A percentile compares a stretch with the other conserved stretches of the same genome.
Conservation (phyloP, 2,797 vertebrate species). For the Vespertilio murinus region DNA sequence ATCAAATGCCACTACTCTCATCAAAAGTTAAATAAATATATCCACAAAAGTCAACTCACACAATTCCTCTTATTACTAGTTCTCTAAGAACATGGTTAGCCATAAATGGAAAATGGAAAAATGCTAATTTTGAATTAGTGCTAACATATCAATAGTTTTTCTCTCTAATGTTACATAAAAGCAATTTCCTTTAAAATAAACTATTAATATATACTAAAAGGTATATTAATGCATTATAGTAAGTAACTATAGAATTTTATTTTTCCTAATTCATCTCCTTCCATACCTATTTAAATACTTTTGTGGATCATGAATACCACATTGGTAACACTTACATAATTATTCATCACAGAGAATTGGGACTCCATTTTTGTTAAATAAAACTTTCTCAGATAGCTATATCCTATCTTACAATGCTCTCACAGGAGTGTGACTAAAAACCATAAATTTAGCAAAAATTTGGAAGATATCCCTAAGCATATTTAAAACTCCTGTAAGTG, state of each 20-base stretch:
- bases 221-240: neutral
- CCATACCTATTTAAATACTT: neutral
- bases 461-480: neutral
- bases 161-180: neutral
- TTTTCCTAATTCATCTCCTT: slow-evolving; percentile 2
- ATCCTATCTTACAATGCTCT: neutral
- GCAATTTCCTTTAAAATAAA: slow-evolving; percentile 8
- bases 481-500: neutral
- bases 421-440: neutral
- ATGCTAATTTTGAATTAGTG: neutral
- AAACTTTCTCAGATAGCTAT: neutral
- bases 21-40: neutral
- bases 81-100: neutral
- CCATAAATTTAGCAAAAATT: neutral
- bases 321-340: neutral
- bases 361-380: neutral
- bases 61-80: neutral
- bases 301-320: neutral
- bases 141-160: neutral
- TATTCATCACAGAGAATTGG: neutral
- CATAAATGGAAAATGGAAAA: neutral
- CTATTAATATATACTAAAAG: neutral
- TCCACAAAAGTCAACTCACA: neutral
- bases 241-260: neutral
- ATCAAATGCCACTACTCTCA: neutral